Evolutionary conservation across 2,888 invertebrate genomes (phyloP).

Genomic region (Conchocele bisecta): DNA sequence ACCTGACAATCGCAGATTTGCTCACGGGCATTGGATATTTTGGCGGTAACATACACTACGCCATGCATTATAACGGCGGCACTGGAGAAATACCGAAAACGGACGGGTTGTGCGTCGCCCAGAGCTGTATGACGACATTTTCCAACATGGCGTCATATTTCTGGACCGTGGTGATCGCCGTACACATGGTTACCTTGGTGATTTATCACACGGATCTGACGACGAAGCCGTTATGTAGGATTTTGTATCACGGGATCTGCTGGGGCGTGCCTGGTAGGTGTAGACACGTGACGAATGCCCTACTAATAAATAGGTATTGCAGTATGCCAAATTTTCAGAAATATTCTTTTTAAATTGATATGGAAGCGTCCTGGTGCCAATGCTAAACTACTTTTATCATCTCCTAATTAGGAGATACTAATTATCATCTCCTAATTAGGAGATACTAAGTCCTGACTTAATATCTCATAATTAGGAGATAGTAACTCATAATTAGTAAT

Average conservation of each 20-base stretch:
- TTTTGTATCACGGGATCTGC: background rate
- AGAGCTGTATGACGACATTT: background rate
- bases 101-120: background rate
- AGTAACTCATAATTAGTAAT: no score
- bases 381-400: no score
- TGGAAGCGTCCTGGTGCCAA: no score
- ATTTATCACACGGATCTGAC: background rate
- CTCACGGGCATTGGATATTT: conserved; percentile 53
- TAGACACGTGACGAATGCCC: no score
- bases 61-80: conserved; percentile 9
- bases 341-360: no score
- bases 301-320: no score
- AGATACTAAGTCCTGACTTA: no score
- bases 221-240: background rate
- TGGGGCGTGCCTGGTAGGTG: background rate
- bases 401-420: no score
- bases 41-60: conserved; percentile 39
- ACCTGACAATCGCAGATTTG: conserved; percentile 58
- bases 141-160: background rate
- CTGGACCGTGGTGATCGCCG: background rate
- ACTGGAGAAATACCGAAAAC: no score
- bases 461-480: no score
- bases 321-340: no score
- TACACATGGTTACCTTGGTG: background rate
- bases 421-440: no score